Percentiles rank a stretch among this genome's conserved stretches.
These are phyloP conservation scores for Adineta ricciae DNA, from an alignment of 2,888 invertebrate species.

Conservation along the genomic window DNA sequence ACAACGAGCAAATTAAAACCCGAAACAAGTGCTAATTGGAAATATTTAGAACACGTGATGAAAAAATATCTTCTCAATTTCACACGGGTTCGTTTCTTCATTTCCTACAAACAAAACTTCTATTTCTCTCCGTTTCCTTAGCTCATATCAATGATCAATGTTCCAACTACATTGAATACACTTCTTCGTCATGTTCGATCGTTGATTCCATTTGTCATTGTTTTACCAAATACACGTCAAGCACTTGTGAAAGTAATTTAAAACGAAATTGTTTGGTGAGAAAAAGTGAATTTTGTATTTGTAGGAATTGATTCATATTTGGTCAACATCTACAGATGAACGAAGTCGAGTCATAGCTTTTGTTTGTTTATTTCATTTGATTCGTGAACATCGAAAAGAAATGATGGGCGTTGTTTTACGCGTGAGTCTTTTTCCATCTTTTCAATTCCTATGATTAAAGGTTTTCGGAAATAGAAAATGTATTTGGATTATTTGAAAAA, in stretches of 20 bases:
- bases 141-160: conserved; percentile 69
- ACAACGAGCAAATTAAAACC: conserved; percentile 59
- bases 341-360: conserved; percentile 76
- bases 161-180: conserved; percentile 67
- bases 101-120: not conserved
- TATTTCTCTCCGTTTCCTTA: conserved; percentile 40
- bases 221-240: conserved; percentile 66
- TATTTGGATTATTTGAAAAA: conserved; percentile 84
- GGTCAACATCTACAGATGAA: conserved; percentile 72
- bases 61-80: conserved; percentile 13
- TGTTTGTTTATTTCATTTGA: conserved; percentile 64
- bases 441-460: too few species aligned
- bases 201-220: conserved; percentile 67
- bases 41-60: not conserved
- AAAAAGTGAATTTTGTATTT: conserved; percentile 28
- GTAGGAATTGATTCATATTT: conserved; percentile 62
- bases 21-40: conserved; percentile 33
- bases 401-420: conserved; percentile 16
- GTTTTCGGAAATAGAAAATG: conserved; percentile 60
- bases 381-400: conserved; percentile 34
- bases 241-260: conserved; percentile 62
- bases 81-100: conserved; percentile 5
- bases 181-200: conserved; percentile 79
- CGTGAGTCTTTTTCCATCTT: not conserved
- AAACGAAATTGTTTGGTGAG: conserved; percentile 21